Evolutionary conservation across 2,113 vertebrate genomes (phyloP).

Genomic region (Platysteira castanea): DNA sequence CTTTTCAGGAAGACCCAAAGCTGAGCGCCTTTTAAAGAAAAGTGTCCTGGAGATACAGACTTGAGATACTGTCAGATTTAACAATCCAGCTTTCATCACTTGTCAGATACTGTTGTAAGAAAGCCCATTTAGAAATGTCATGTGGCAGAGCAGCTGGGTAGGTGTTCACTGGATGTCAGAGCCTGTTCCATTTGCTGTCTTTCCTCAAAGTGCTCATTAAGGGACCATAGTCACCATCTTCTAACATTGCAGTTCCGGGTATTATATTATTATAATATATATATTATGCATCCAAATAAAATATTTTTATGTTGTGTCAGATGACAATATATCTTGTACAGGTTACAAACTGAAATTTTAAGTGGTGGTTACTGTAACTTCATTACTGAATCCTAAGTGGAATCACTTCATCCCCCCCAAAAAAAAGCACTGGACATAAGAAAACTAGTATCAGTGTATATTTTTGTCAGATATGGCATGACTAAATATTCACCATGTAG

Average conservation of each 20-base stretch:
- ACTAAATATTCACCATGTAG: neutral
- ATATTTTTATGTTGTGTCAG: neutral
- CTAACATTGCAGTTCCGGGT: neutral
- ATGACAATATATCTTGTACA: neutral
- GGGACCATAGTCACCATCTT: neutral
- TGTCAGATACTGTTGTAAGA: constrained; percentile 30
- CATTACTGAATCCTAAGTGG: neutral
- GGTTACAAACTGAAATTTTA: neutral
- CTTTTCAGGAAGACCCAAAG: neutral
- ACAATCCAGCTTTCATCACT: neutral
- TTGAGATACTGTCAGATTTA: constrained; percentile 2
- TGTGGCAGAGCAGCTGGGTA: neutral
- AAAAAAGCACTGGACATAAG: neutral
- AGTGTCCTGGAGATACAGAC: neutral
- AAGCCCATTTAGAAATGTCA: constrained; percentile 8
- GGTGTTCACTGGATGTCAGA: neutral
- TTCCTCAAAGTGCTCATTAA: neutral
- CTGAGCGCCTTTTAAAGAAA: neutral
- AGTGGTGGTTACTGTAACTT: neutral
- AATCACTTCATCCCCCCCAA: neutral
- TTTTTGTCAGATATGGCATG: neutral
- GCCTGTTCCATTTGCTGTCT: neutral
- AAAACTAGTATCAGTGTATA: neutral
- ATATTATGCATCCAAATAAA: neutral
- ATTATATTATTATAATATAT: too few relatives aligned